These are phyloP conservation scores for Urocolius indicus DNA, from an alignment of 2,113 vertebrate species.

Conservation along the genomic window DNA sequence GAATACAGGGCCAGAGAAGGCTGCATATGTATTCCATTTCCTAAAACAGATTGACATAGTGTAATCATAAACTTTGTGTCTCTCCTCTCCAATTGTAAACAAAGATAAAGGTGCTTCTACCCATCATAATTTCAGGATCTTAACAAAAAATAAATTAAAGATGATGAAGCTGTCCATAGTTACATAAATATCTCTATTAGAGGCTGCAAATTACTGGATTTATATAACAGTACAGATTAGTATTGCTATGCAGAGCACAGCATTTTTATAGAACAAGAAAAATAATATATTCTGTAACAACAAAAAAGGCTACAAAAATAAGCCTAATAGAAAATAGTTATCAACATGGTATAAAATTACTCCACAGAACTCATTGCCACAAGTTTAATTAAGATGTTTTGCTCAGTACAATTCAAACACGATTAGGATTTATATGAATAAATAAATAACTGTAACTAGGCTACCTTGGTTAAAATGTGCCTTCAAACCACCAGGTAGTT, in stretches of 20 bases:
- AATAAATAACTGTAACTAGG: neutral
- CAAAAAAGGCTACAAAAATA: conserved; percentile 12
- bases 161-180: neutral
- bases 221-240: neutral
- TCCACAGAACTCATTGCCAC: neutral
- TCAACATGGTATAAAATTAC: conserved; percentile 26
- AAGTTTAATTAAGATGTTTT: conserved; percentile 14
- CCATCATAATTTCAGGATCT: neutral
- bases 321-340: neutral
- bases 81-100: neutral
- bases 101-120: neutral
- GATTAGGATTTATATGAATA: conserved; percentile 24
- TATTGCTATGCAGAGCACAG: neutral
- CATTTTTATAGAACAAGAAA: neutral
- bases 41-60: neutral
- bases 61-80: neutral
- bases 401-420: neutral
- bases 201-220: neutral
- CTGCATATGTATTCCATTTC: neutral
- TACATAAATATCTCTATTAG: neutral
- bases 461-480: neutral
- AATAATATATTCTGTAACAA: neutral
- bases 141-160: neutral
- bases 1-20: neutral
- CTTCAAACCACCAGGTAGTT: neutral